Evolutionary conservation across 1,140 invertebrate species (phyloP), one percentile per base, ranked within the genome.

Genomic region (Euglossa dilemma): DNA sequence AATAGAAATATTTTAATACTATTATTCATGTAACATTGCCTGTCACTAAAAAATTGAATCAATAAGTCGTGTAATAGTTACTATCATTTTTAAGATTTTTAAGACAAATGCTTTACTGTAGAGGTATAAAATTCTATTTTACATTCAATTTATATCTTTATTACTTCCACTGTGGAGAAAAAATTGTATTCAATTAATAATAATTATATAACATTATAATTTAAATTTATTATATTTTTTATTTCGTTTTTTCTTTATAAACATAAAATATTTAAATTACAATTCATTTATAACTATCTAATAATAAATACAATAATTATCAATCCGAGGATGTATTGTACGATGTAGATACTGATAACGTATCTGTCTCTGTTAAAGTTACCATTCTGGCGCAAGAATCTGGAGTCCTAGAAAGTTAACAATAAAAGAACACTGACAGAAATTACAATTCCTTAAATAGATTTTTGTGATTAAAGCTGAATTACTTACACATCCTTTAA

Each of bases 401-500:
- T 14, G 86, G 67, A 25, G 86, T 76, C 4, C 86, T 87, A 54
- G 47, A 84, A 77, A 56, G 80, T 12, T 69, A 0, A 23, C 36
- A 28, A 23, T 43, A 64, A 16, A 45, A 16, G 20, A 14, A 47
- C 36, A 45, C 52, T 6, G 54, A 59, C 7, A 57, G 6, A 52
- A 45, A 9, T 9, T 57, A 23, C 36, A n/a, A 69, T 43, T 45
- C 12, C 14, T 43, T 16, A 20, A 9, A 3, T 16, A 5, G 16
- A 16, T 2, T 43, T 23, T 20, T 8, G 43, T 69, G 20, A 0
- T 16, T 0, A 9, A 23, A 23, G 2, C 14, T 52, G 7, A 14
- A 14, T 18, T 23, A 91, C 95, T 95, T 95, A 98, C 97, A 99
- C 98, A 94, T 99, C 97, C 89, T 98, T 97, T 52, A 99, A 94